Evolutionary conservation across 2,113 vertebrate species (phyloP), one percentile per base, ranked within the genome.

Genomic region (Cynocephalus volans): DNA sequence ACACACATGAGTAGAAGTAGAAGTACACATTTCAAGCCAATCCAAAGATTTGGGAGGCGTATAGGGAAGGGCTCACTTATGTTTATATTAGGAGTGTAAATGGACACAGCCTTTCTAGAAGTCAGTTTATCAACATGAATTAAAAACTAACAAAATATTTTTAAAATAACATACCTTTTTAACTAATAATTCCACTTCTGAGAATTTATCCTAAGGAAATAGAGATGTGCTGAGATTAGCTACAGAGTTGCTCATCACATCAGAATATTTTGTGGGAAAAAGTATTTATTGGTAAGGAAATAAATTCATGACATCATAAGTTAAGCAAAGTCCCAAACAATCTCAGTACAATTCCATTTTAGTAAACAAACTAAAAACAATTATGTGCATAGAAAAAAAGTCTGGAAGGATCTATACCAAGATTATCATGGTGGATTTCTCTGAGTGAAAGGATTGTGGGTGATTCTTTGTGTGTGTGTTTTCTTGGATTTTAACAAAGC

Each of bases 221-320:
- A 62, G 79, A 58, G n/a, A 80, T 82, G 21, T 82, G 52, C 62
- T 50, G 48, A 96, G 75, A 50, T 86, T 73, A 52, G 48, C 48
- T 77, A 28, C 54, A 65, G 28, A 93, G 65, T 83, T 93, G 26
- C 41, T 81, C 92, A 67, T 81, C 75, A 67, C 52, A 48, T 15
- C 80, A 89, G 87, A 91, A 86, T 89, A 69, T 83, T 94, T 86
- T 81, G 8, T 48, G 36, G 86, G 73, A 88, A 89, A 87, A 87
- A 94, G 28, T 82, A 86, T 58, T 90, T 77, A 80, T 73, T 85
- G 70, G 82, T 50, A 58, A 60, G 76, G 92, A 96, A 84, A 81
- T 96, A 70, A 56, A 77, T 83, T 70, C 48, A 81, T 81, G 65
- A 81, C n/a, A 54, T 41, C 60, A 48, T 54, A 93, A 91, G 21